These are phyloP conservation scores for Harpagus bidentatus DNA, from an alignment of 2,113 vertebrate genomes.

Conservation along the genomic window DNA sequence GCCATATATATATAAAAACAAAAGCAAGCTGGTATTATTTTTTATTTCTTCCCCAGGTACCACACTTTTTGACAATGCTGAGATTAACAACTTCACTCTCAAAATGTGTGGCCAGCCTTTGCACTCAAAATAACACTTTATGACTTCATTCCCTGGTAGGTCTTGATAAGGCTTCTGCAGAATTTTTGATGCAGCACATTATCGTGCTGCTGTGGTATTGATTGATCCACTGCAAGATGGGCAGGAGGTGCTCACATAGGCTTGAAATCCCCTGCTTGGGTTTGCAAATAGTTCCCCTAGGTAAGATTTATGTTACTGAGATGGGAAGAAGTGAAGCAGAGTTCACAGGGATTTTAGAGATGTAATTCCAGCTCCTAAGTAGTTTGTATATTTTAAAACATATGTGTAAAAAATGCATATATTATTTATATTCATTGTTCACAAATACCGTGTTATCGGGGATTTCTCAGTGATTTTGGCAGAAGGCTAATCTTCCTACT, in stretches of 20 bases:
- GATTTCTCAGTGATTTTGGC: not conserved
- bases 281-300: constrained; percentile 3
- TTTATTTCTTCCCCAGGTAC: not conserved
- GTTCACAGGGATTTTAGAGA: not conserved
- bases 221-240: not conserved
- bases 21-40: not conserved
- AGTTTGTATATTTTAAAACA: not conserved
- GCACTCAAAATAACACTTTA: not conserved
- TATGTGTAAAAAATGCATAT: not conserved
- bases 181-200: constrained; percentile 11
- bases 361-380: not conserved
- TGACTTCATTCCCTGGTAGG: not conserved
- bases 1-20: not conserved
- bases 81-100: not conserved
- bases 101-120: not conserved
- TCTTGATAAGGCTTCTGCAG: not conserved
- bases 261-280: not conserved
- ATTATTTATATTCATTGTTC: not conserved
- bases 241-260: not conserved
- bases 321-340: not conserved
- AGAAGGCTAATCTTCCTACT: not conserved
- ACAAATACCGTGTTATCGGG: not conserved
- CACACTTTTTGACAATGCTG: not conserved
- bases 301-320: not conserved
- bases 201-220: not conserved